Percentiles rank a stretch among this genome's conserved stretches.
These are phyloP conservation scores for human (Homo sapiens) DNA, from an alignment of 2,113 vertebrate genomes.

Conservation along the genomic window DNA sequence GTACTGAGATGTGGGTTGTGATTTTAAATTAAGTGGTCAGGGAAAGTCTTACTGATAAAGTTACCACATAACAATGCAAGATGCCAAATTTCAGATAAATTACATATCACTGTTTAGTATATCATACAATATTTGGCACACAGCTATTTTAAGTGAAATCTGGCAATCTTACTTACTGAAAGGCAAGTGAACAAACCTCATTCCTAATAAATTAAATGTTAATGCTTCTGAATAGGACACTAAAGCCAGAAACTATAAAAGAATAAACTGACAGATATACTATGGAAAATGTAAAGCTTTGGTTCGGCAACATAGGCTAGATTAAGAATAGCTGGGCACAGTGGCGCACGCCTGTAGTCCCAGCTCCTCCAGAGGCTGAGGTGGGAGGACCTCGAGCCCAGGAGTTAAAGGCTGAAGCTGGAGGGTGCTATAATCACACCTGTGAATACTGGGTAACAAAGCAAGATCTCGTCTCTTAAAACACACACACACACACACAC, in stretches of 20 bases:
- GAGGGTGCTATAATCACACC: background rate
- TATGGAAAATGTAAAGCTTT: background rate
- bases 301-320: background rate
- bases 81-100: background rate
- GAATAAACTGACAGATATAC: background rate
- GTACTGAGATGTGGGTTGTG: background rate
- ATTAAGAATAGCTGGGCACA: background rate
- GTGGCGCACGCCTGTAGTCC: background rate
- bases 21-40: background rate
- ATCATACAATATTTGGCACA: background rate
- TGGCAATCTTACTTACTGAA: background rate
- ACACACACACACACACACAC: too few relatives aligned
- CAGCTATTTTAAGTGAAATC: background rate
- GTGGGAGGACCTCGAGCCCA: background rate
- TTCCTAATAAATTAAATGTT: background rate
- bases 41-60: background rate
- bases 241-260: background rate
- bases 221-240: slow-evolving; percentile 11
- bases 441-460: background rate
- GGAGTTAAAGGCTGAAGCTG: background rate
- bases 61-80: background rate
- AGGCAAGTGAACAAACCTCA: background rate
- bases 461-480: background rate
- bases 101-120: background rate
- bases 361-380: background rate